Conservation (phyloP, 1,140 invertebrate genomes). For the Glomeris maerens region DNA sequence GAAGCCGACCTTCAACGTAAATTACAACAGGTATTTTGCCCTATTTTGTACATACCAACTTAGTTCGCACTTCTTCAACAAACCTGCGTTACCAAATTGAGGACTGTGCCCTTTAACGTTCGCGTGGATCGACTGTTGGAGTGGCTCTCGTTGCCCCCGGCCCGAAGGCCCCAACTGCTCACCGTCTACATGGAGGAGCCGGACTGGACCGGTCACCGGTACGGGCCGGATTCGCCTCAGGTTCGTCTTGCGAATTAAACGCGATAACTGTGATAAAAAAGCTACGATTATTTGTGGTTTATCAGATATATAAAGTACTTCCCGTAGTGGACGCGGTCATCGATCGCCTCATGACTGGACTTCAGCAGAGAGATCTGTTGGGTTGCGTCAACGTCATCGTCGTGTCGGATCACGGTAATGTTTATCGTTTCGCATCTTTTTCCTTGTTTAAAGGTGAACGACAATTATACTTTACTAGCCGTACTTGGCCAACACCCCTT, state of each 20-base stretch:
- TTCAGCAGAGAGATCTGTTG: constrained; percentile 19
- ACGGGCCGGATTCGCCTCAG: constrained; percentile 16
- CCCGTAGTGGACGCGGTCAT: constrained; percentile 17
- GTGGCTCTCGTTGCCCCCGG: constrained; percentile 38
- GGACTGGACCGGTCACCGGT: constrained; percentile 18
- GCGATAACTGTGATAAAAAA: neutral
- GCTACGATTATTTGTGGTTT: neutral
- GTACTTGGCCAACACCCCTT: too few relatives aligned
- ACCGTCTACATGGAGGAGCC: constrained; percentile 20
- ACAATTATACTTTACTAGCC: too few relatives aligned
- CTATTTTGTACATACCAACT: too few relatives aligned
- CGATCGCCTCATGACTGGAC: constrained; percentile 16
- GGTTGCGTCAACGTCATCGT: constrained; percentile 24
- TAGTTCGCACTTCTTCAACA: too few relatives aligned
- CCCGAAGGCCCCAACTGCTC: constrained; percentile 9
- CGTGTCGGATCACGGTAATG: constrained; percentile 24
- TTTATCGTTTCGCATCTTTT: too few relatives aligned
- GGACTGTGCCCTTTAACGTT: constrained; percentile 29
- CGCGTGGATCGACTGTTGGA: constrained; percentile 44
- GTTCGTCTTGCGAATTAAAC: neutral
- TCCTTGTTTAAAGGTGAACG: too few relatives aligned
- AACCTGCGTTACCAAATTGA: neutral
- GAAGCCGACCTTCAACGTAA: too few relatives aligned
- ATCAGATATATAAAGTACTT: constrained; percentile 16
- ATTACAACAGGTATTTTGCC: too few relatives aligned